Evolutionary conservation across 2,113 vertebrate genomes (phyloP).

Genomic region (Menura novaehollandiae): DNA sequence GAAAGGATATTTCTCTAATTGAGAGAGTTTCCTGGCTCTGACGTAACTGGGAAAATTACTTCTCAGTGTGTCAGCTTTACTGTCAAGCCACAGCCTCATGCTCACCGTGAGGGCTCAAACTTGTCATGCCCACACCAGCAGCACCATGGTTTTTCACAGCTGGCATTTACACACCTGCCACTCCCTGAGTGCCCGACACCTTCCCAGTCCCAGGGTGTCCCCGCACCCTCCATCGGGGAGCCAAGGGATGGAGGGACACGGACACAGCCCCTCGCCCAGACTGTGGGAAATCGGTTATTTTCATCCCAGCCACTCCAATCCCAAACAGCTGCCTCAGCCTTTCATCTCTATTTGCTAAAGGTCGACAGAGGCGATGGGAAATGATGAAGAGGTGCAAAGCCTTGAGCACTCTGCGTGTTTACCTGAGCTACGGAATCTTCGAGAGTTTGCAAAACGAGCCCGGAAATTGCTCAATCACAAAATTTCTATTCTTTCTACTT

Average conservation of each 20-base stretch:
- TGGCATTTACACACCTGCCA: not conserved
- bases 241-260: not conserved
- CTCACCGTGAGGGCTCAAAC: not conserved
- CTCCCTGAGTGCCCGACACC: not conserved
- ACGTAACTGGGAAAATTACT: not conserved
- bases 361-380: not conserved
- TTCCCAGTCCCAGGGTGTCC: not conserved
- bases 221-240: not conserved
- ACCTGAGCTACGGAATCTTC: conserved; percentile 12
- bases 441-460: not conserved
- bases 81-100: not conserved
- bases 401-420: not conserved
- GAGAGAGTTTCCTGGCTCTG: conserved; percentile 17
- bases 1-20: not conserved
- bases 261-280: not conserved
- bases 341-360: not conserved
- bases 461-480: conserved; percentile 17
- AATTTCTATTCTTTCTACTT: conserved; percentile 14
- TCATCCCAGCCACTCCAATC: not conserved
- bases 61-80: conserved; percentile 16
- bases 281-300: not conserved
- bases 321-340: not conserved
- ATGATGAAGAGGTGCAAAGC: not conserved
- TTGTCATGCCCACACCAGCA: not conserved
- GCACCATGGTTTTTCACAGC: not conserved